Evolutionary conservation across 2,888 invertebrate species (phyloP).

Genomic region (Drosophila formosana): DNA sequence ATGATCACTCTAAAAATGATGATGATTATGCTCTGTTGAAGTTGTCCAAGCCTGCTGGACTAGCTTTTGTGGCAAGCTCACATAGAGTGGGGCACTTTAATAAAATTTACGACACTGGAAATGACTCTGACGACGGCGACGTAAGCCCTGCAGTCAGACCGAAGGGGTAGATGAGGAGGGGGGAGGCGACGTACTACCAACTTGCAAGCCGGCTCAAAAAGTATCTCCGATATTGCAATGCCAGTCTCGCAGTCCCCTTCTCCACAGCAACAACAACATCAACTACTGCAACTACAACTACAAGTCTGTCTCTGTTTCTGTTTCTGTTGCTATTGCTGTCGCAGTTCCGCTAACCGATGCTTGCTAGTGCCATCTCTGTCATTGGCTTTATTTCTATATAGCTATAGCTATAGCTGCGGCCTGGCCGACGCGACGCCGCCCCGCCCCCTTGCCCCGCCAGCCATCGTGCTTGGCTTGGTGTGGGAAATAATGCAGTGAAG

Average conservation of each 20-base stretch:
- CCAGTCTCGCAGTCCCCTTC: slow-evolving; percentile 28
- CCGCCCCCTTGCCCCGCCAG: neutral
- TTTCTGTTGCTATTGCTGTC: slow-evolving; percentile 13
- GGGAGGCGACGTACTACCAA: slow-evolving; percentile 44
- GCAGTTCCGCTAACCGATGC: slow-evolving; percentile 5
- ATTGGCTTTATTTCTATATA: slow-evolving; percentile 18
- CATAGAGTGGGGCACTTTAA: slow-evolving; percentile 69
- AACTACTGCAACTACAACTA: neutral
- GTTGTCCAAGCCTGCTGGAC: slow-evolving; percentile 52
- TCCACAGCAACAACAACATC: slow-evolving; percentile 9
- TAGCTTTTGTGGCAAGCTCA: slow-evolving; percentile 48
- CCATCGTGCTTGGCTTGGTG: slow-evolving; percentile 39
- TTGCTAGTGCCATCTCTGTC: slow-evolving; percentile 15
- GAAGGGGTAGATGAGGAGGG: neutral
- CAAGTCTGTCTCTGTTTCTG: slow-evolving; percentile 1
- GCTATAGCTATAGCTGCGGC: slow-evolving; percentile 15
- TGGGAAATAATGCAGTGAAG: slow-evolving; percentile 82
- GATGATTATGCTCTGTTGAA: slow-evolving; percentile 35
- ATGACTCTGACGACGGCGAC: slow-evolving; percentile 54
- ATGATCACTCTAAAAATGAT: slow-evolving; percentile 11
- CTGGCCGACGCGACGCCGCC: slow-evolving; percentile 11
- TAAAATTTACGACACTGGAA: slow-evolving; percentile 80
- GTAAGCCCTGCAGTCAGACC: slow-evolving; percentile 65
- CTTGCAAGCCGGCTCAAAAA: slow-evolving; percentile 66
- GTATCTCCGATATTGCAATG: slow-evolving; percentile 56